Percentiles rank a stretch among this genome's conserved stretches.
Evolutionary conservation across 2,797 vertebrate species (phyloP).

Genomic region (Falco berigora): DNA sequence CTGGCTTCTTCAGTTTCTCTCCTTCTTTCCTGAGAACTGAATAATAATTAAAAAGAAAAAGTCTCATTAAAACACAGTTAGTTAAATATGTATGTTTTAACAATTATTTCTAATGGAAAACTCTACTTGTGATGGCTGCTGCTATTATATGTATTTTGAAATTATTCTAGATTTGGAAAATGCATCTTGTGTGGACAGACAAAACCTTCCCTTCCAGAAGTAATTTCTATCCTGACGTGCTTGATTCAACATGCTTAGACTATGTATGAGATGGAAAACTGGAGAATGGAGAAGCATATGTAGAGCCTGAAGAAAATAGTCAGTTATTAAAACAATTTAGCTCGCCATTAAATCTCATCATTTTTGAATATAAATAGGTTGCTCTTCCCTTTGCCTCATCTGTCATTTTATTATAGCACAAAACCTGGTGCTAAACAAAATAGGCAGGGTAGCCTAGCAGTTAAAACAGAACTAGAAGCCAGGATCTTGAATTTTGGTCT

Average conservation of each 20-base stretch:
- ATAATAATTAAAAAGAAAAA: background rate
- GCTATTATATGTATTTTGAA: background rate
- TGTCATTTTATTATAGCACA: background rate
- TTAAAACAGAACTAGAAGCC: background rate
- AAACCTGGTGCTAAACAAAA: background rate
- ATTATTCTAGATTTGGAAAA: background rate
- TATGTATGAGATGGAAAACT: background rate
- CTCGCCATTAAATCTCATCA: constrained; percentile 31
- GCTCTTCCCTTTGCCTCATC: background rate
- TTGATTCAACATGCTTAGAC: constrained; percentile 49
- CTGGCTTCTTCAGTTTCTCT: background rate
- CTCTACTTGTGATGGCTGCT: background rate
- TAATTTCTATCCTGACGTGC: constrained; percentile 31
- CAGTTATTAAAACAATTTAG: constrained; percentile 62
- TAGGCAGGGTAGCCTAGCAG: background rate
- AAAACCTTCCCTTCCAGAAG: constrained; percentile 15
- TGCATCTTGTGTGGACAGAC: background rate
- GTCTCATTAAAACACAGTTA: background rate
- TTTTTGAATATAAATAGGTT: constrained; percentile 35
- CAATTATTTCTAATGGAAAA: constrained; percentile 21
- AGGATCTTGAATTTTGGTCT: background rate
- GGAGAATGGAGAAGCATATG: background rate
- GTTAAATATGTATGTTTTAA: background rate
- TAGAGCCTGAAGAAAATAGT: constrained; percentile 52
- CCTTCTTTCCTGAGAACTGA: background rate